A percentile compares a stretch with the other conserved stretches of the same genome.
Evolutionary conservation across 2,113 vertebrate genomes (phyloP).

Genomic region (Ailuropoda melanoleuca): DNA sequence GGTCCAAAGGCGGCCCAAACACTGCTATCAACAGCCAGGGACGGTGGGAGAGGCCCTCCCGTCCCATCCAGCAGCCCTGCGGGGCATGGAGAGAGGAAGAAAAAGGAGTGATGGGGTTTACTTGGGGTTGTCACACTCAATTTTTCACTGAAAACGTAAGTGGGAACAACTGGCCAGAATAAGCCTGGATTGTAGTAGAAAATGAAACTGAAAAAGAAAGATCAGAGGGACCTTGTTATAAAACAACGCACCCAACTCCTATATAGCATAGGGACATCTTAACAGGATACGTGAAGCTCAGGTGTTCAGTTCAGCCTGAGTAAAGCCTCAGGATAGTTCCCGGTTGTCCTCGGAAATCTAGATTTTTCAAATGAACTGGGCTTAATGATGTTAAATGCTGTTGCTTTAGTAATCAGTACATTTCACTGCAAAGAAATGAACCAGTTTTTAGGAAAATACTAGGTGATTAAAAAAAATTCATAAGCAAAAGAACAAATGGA

Average conservation of each 20-base stretch:
- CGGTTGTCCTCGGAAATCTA: neutral
- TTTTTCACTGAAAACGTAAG: neutral
- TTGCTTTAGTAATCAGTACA: neutral
- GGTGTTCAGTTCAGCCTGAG: neutral
- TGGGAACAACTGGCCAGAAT: neutral
- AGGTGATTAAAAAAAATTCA: neutral
- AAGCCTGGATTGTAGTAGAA: neutral
- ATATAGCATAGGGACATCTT: rapidly evolving
- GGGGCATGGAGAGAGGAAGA: rapidly evolving
- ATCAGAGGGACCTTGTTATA: neutral
- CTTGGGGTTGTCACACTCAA: neutral
- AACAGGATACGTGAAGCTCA: rapidly evolving
- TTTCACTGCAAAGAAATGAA: neutral
- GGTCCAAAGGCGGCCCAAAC: neutral
- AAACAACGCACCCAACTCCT: neutral
- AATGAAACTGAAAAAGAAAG: neutral
- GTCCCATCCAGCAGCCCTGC: rapidly evolving
- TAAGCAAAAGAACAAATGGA: neutral
- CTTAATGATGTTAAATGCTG: neutral
- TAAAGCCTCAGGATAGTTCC: rapidly evolving
- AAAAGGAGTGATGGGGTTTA: rapidly evolving
- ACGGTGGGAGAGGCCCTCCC: rapidly evolving
- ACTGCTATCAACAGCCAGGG: rapidly evolving
- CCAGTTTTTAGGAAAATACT: neutral
- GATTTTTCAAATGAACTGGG: neutral